phyloP scores from a whole-genome alignment of 1,140 invertebrate genomes.

The Patella vulgata region DNA sequence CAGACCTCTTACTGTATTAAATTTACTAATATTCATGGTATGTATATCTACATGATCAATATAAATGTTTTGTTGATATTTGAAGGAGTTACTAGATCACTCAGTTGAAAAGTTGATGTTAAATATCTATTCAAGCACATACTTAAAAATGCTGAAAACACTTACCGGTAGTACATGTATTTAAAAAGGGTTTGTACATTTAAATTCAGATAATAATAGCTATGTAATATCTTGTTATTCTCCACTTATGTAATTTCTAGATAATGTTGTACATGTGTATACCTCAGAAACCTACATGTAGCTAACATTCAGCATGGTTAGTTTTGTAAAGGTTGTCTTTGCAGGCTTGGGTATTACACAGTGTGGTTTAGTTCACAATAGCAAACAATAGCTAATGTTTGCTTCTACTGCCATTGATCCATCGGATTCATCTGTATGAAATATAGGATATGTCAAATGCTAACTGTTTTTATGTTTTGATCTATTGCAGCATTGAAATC shows the following conservation, averaged over 20 bases:
- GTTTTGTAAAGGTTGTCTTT: too few species aligned
- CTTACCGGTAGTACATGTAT: neutral
- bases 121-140: constrained; percentile 5
- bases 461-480: too few species aligned
- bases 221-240: too few species aligned
- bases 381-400: neutral
- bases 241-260: too few species aligned
- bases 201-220: neutral
- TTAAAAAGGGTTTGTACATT: neutral
- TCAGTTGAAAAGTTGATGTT: neutral
- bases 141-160: neutral
- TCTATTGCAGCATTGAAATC: constrained; percentile 53
- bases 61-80: neutral
- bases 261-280: too few species aligned
- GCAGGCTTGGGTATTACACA: too few species aligned
- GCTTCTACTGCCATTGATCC: neutral
- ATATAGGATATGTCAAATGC: too few species aligned
- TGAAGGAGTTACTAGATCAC: neutral
- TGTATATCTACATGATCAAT: constrained; percentile 14
- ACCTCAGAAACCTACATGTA: too few species aligned
- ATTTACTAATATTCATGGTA: constrained; percentile 58
- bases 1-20: constrained; percentile 44
- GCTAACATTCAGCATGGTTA: too few species aligned
- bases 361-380: too few species aligned
- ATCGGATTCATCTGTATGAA: neutral